Evolutionary conservation across 2,113 vertebrate genomes (phyloP).

Genomic region (Labrus mixtus): DNA sequence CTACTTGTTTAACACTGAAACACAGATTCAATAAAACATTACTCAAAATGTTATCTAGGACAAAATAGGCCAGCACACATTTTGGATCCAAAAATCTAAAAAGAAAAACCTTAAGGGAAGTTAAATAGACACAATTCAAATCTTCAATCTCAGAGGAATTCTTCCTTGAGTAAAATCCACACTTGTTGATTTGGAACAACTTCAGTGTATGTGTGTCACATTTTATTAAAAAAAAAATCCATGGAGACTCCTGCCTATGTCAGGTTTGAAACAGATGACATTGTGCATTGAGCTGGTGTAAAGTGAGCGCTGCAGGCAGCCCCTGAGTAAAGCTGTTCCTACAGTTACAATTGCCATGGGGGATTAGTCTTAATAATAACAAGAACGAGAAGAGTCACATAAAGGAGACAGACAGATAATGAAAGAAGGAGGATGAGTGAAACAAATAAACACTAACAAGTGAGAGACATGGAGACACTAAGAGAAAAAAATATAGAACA

Average conservation of each 20-base stretch:
- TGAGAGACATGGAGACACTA: neutral
- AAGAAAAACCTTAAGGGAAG: neutral
- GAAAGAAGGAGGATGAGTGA: neutral
- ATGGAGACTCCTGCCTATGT: conserved; percentile 21
- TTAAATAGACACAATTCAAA: no score
- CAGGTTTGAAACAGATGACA: conserved; percentile 21
- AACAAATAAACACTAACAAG: neutral
- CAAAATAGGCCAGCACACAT: no score
- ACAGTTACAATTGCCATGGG: conserved; percentile 62
- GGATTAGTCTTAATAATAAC: conserved; percentile 42
- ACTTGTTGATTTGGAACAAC: conserved; percentile 5
- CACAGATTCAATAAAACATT: neutral
- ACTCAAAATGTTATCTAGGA: no score
- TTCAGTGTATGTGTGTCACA: neutral
- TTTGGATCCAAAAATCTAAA: neutral
- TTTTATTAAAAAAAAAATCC: conserved; percentile 26
- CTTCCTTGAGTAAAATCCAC: neutral
- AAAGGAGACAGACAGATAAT: neutral
- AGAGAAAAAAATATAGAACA: neutral
- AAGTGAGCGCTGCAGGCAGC: conserved; percentile 30
- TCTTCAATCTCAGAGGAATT: no score
- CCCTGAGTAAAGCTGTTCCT: conserved; percentile 57
- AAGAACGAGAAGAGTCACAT: conserved; percentile 3
- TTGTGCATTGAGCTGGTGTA: neutral
- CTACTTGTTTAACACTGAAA: neutral